These are phyloP conservation scores for Polyergus mexicanus DNA, from an alignment of 1,140 invertebrate genomes.

Conservation along the genomic window DNA sequence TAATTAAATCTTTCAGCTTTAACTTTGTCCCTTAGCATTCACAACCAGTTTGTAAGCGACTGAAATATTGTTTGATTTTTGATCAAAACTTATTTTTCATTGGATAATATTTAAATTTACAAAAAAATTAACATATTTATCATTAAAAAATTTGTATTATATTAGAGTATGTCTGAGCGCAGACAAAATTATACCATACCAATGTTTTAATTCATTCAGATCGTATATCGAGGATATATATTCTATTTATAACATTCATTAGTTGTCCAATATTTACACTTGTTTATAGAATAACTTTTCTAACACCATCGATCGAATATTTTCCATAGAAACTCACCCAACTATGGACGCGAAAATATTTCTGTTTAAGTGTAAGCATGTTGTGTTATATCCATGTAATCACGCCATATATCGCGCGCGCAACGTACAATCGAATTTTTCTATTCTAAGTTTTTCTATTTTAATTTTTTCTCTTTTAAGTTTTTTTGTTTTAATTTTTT, in stretches of 20 bases:
- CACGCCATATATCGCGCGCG: conserved; percentile 42
- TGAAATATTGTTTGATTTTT: conserved; percentile 18
- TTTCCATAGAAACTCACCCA: conserved; percentile 69
- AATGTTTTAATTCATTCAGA: not conserved
- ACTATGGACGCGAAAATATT: conserved; percentile 62
- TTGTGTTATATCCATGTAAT: conserved; percentile 55
- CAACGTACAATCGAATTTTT: not conserved
- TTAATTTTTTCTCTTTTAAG: not conserved
- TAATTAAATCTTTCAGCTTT: conserved; percentile 12
- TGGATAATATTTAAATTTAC: conserved; percentile 5
- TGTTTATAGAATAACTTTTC: conserved; percentile 2
- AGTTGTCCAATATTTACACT: conserved; percentile 22
- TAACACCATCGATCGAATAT: conserved; percentile 58
- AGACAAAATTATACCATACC: not conserved
- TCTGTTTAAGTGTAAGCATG: conserved; percentile 57
- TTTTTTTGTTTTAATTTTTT: not conserved
- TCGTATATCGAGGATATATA: not conserved
- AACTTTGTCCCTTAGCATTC: conserved; percentile 31
- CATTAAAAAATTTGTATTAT: not conserved
- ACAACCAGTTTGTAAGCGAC: not conserved
- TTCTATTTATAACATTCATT: conserved; percentile 28
- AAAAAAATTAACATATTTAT: not conserved
- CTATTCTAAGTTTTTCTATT: conserved; percentile 24
- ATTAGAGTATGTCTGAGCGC: not conserved
- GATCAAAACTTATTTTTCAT: not conserved